Evolutionary conservation across 2,797 vertebrate species (phyloP).

Genomic region (Xiphophorus birchmanni): DNA sequence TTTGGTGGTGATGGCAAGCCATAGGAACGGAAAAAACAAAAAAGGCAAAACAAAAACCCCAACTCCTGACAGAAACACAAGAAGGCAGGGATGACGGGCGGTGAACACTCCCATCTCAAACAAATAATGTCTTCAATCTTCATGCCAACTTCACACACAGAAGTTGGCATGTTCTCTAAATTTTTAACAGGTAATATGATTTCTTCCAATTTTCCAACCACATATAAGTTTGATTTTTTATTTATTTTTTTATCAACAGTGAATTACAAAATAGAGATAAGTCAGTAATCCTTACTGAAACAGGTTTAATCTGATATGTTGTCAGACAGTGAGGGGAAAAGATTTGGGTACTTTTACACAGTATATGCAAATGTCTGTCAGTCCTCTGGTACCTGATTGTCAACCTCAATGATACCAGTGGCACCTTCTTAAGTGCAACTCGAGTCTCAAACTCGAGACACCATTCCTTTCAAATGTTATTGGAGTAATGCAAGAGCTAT

Average conservation of each 20-base stretch:
- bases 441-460: background rate
- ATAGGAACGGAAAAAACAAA: too few species aligned
- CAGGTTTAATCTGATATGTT: background rate
- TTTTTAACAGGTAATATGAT: background rate
- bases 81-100: background rate
- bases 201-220: background rate
- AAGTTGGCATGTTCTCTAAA: too few species aligned
- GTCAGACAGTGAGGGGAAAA: too few species aligned
- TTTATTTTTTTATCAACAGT: background rate
- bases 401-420: background rate
- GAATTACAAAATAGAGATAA: background rate
- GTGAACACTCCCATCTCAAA: background rate
- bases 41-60: too few species aligned
- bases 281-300: background rate
- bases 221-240: background rate
- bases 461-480: too few species aligned
- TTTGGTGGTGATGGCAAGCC: too few species aligned
- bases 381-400: background rate
- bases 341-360: background rate
- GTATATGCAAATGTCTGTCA: background rate
- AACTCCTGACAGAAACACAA: too few species aligned
- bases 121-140: background rate
- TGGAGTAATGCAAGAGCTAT: too few species aligned
- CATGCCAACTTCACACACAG: background rate
- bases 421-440: background rate